phyloP scores from a whole-genome alignment of 2,113 vertebrate genomes.

The Cervus canadensis region DNA sequence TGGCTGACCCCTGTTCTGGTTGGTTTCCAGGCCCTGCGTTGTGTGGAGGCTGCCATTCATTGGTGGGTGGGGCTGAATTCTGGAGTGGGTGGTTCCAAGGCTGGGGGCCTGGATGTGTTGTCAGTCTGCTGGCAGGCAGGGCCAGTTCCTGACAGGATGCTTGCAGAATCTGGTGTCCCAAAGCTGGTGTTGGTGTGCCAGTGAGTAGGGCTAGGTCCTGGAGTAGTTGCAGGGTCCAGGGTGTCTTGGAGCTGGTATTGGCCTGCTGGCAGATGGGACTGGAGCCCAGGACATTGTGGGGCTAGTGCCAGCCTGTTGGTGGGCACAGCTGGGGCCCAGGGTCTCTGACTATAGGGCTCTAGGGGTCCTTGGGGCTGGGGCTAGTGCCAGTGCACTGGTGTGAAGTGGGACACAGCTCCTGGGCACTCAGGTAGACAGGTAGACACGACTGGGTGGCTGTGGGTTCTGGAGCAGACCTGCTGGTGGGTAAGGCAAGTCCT shows the following conservation, averaged over 20 bases:
- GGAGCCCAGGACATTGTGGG: not conserved
- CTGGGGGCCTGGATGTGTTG: not conserved
- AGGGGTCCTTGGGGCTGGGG: not conserved
- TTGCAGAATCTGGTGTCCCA: not conserved
- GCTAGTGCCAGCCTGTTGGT: not conserved
- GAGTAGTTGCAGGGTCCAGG: not conserved
- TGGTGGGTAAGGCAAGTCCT: not conserved
- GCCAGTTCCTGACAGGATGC: not conserved
- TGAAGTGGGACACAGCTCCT: not conserved
- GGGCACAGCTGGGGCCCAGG: not conserved
- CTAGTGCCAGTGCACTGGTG: not conserved
- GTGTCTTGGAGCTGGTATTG: not conserved
- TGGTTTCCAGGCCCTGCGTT: not conserved
- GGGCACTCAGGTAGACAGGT: not conserved
- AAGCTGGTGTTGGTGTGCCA: not conserved
- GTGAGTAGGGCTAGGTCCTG: not conserved
- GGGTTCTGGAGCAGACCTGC: not conserved
- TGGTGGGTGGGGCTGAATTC: not conserved
- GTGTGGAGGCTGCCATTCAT: not conserved
- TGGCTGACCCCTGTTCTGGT: not conserved
- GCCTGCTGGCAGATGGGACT: not conserved
- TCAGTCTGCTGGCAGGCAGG: not conserved
- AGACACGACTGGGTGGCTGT: not conserved
- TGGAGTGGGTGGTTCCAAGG: not conserved
- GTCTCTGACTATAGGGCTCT: not conserved